These are phyloP conservation scores for Chloroclystis v-ata DNA, from an alignment of 2,888 invertebrate genomes.

Conservation along the genomic window DNA sequence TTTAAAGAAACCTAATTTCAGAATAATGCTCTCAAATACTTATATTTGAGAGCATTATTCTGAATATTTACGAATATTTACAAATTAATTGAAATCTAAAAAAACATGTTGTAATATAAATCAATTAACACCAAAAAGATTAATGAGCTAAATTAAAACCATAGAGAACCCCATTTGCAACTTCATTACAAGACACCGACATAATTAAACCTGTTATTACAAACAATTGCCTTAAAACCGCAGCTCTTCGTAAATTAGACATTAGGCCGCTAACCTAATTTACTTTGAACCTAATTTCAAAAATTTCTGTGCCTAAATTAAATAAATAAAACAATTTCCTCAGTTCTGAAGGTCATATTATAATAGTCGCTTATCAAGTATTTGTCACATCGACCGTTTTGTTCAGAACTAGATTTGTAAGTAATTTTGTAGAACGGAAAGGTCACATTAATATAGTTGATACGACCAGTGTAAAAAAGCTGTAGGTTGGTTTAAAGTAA, in stretches of 20 bases:
- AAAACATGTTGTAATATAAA: too few species aligned
- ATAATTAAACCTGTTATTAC: neutral
- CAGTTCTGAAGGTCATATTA: conserved; percentile 2
- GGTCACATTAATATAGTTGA: conserved; percentile 4
- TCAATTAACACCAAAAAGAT: too few species aligned
- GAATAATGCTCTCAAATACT: too few species aligned
- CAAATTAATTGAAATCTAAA: too few species aligned
- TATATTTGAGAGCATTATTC: too few species aligned
- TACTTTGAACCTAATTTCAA: conserved; percentile 3
- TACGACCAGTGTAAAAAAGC: neutral
- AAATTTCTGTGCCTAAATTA: too few species aligned
- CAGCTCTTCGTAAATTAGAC: neutral
- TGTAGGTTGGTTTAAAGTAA: neutral
- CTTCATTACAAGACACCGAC: neutral
- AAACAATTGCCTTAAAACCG: neutral
- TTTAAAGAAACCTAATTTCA: too few species aligned
- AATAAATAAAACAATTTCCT: neutral
- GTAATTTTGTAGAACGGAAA: neutral
- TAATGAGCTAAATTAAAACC: too few species aligned
- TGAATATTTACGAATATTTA: too few species aligned
- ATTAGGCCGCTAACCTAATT: neutral
- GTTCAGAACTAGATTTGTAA: conserved; percentile 1
- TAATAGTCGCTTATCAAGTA: conserved; percentile 5
- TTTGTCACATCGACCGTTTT: conserved; percentile 5
- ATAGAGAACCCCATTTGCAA: too few species aligned